phyloP scores from a whole-genome alignment of 1,140 invertebrate species.

The Pogonognathellus flavescens region DNA sequence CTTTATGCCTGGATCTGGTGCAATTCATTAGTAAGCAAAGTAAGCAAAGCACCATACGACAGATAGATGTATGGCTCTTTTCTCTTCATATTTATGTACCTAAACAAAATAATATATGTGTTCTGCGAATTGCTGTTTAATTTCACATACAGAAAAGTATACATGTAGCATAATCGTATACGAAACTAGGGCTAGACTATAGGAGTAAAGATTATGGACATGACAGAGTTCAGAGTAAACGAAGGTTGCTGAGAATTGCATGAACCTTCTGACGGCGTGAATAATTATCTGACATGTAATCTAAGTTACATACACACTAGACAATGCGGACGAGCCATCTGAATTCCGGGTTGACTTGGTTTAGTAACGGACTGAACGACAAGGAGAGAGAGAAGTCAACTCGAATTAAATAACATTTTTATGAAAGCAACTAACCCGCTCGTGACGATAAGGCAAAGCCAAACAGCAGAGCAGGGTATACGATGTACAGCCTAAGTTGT shows the following conservation, averaged over 20 bases:
- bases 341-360: slow-evolving; percentile 8
- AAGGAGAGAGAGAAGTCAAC: neutral
- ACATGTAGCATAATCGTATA: neutral
- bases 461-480: neutral
- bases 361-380: neutral
- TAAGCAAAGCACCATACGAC: neutral
- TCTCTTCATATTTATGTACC: neutral
- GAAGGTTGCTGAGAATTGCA: slow-evolving; percentile 17
- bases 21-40: slow-evolving; percentile 38
- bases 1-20: neutral
- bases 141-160: neutral
- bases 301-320: slow-evolving; percentile 24
- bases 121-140: too few species aligned
- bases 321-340: neutral
- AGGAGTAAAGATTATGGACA: slow-evolving; percentile 4
- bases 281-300: slow-evolving; percentile 61
- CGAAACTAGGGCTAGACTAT: neutral
- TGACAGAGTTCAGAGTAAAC: neutral
- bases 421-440: slow-evolving; percentile 4
- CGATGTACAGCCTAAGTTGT: neutral
- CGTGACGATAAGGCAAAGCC: slow-evolving; percentile 12
- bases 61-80: slow-evolving; percentile 29
- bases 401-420: neutral
- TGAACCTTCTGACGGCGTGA: slow-evolving; percentile 57
- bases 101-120: neutral